phyloP scores from a whole-genome alignment of 2,797 vertebrate genomes.

The Poeciliopsis turneri region DNA sequence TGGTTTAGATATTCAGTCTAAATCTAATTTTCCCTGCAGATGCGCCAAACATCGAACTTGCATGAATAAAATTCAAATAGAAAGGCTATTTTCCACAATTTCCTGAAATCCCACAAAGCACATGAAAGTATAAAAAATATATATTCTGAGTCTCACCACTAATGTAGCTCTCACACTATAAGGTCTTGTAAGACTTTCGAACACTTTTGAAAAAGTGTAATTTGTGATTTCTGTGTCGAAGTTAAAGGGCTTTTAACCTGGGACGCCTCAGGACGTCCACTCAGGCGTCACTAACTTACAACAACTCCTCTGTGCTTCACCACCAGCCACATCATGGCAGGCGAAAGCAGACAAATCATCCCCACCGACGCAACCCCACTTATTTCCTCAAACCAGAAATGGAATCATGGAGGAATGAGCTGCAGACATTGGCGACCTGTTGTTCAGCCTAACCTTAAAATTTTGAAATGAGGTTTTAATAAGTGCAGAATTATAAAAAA shows the following conservation, averaged over 20 bases:
- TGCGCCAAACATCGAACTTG: not conserved
- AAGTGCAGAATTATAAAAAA: not conserved
- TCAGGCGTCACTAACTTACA: not conserved
- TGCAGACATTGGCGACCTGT: not conserved
- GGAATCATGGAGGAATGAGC: not conserved
- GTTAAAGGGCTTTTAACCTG: not conserved
- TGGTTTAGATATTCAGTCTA: not conserved
- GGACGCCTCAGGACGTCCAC: not conserved
- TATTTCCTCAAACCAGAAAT: not conserved
- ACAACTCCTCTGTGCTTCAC: not conserved
- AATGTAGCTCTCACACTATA: not conserved
- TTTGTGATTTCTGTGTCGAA: not conserved
- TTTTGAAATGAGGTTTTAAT: not conserved
- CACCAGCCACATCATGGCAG: not conserved
- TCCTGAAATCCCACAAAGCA: not conserved
- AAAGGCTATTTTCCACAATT: not conserved
- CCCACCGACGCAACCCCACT: not conserved
- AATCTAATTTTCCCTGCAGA: not conserved
- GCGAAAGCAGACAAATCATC: not conserved
- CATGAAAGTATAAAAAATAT: not conserved
- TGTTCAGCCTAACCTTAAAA: not conserved
- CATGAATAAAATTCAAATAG: not conserved
- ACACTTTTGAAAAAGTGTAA: not conserved
- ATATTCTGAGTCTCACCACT: not conserved
- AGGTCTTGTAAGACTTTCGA: not conserved